phyloP scores from a whole-genome alignment of 2,888 invertebrate species.

The Dorcus hopei region DNA sequence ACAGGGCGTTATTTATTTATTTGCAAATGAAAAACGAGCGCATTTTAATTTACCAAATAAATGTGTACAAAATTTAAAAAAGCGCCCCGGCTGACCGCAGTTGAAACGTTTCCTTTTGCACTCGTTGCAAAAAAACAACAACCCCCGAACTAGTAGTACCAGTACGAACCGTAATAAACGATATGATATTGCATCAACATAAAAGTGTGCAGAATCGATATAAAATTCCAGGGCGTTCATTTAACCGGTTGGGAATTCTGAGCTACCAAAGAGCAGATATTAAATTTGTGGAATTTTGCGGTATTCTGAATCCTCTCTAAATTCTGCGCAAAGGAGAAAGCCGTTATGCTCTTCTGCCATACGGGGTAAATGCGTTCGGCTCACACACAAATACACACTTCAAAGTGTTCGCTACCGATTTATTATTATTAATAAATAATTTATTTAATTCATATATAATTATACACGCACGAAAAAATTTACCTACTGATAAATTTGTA shows the following conservation, averaged over 20 bases:
- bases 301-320: conserved; percentile 38
- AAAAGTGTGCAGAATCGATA: conserved; percentile 12
- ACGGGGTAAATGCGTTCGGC: not conserved
- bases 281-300: conserved; percentile 58
- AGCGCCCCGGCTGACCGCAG: no score
- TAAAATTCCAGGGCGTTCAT: conserved; percentile 28
- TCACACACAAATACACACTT: not conserved
- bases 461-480: conserved; percentile 12
- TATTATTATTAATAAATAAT: not conserved
- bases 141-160: no score
- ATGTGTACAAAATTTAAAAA: no score
- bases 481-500: conserved; percentile 31
- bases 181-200: conserved; percentile 7
- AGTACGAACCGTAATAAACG: conserved; percentile 1
- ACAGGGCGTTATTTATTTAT: no score
- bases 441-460: not conserved
- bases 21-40: no score
- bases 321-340: conserved; percentile 28
- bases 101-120: no score
- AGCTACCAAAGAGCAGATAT: conserved; percentile 46
- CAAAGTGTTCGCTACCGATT: not conserved
- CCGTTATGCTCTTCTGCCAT: conserved; percentile 1
- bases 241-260: conserved; percentile 29
- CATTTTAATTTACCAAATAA: no score
- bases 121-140: no score